Evolutionary conservation across 2,797 vertebrate species (phyloP).

Genomic region (Staurois parvus): DNA sequence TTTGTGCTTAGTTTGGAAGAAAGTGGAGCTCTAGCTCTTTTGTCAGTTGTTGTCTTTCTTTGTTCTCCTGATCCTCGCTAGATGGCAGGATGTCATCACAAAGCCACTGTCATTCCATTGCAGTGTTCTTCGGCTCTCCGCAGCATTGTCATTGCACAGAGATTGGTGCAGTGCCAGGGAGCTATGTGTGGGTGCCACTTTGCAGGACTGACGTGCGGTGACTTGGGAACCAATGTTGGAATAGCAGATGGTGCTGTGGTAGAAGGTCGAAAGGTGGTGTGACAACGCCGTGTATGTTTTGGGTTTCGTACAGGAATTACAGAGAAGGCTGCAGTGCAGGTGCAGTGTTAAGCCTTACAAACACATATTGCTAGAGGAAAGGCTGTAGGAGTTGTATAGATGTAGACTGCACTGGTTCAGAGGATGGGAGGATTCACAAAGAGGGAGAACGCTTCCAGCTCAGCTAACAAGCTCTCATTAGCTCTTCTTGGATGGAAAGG

Average conservation of each 20-base stretch:
- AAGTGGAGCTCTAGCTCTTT: background rate
- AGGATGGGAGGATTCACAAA: background rate
- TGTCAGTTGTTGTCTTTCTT: background rate
- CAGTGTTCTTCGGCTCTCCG: constrained; percentile 39
- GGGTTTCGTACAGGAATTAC: background rate
- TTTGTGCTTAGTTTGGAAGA: background rate
- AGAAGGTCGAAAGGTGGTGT: constrained; percentile 41
- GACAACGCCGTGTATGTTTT: constrained; percentile 32
- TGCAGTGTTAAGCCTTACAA: background rate
- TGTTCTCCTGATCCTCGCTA: constrained; percentile 36
- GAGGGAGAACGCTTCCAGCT: constrained; percentile 9
- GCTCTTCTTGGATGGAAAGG: constrained; percentile 16
- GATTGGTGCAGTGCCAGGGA: constrained; percentile 60
- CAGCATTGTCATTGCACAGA: constrained; percentile 55
- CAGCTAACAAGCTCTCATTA: constrained; percentile 54
- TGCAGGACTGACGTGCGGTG: constrained; percentile 54
- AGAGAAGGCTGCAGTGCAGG: constrained; percentile 19
- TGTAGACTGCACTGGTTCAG: constrained; percentile 1
- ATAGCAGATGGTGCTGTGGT: constrained; percentile 56
- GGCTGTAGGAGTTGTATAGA: background rate
- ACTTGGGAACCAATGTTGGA: constrained; percentile 53
- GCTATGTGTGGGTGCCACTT: constrained; percentile 60
- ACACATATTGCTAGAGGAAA: background rate
- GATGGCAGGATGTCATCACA: constrained; percentile 55
- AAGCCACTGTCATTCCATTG: constrained; percentile 23